Percentiles rank a stretch among this genome's conserved stretches.
Evolutionary conservation across 2,113 vertebrate species (phyloP).

Genomic region (Pseudopipra pipra): DNA sequence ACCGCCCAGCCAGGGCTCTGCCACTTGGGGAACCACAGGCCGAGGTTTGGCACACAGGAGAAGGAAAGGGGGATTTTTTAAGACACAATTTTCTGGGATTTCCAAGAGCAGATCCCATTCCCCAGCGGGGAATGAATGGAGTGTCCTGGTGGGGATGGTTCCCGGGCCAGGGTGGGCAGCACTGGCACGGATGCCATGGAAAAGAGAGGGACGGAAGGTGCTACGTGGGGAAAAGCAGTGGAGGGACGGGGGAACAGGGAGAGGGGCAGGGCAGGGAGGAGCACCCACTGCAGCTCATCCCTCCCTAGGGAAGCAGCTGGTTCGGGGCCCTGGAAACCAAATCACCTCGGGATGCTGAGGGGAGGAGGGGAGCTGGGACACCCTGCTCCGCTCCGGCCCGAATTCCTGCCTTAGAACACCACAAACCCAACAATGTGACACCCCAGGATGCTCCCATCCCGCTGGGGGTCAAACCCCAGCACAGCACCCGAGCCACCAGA

Average conservation of each 20-base stretch:
- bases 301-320: fast-evolving
- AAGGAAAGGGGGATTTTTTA: neutral
- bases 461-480: neutral
- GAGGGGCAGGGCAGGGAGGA: neutral
- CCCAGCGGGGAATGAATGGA: neutral
- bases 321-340: neutral
- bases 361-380: neutral
- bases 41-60: neutral
- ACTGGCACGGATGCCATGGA: neutral
- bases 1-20: neutral
- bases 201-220: neutral
- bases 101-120: neutral
- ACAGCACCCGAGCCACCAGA: fast-evolving
- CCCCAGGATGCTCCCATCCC: neutral
- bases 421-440: fast-evolving
- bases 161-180: neutral
- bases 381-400: fast-evolving
- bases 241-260: neutral
- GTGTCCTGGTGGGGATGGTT: neutral
- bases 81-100: neutral
- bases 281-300: neutral
- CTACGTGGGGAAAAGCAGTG: neutral
- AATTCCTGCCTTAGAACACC: neutral
- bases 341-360: neutral
- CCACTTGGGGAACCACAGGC: neutral